phyloP scores from a whole-genome alignment of 2,888 invertebrate genomes.

The Dione vanillae region DNA sequence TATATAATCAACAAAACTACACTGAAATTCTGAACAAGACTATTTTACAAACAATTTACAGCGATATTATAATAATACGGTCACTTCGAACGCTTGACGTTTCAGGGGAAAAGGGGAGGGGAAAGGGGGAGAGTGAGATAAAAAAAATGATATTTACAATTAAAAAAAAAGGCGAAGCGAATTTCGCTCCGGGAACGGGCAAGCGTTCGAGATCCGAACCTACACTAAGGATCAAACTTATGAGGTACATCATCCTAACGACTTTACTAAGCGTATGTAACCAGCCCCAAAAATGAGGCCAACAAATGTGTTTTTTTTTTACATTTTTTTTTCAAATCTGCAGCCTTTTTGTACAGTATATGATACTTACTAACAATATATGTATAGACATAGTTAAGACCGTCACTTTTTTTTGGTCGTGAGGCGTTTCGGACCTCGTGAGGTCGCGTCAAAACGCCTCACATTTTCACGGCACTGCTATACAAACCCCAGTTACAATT shows the following conservation, averaged over 20 bases:
- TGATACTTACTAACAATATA: constrained; percentile 80
- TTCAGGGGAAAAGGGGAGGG: constrained; percentile 31
- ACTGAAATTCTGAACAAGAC: constrained; percentile 81
- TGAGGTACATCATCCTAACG: constrained; percentile 76
- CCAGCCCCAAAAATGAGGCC: constrained; percentile 75
- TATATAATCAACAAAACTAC: constrained; percentile 77
- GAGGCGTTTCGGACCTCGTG: constrained; percentile 52
- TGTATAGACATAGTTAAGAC: constrained; percentile 81
- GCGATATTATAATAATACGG: constrained; percentile 61
- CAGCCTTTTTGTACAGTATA: constrained; percentile 81
- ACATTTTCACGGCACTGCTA: constrained; percentile 68
- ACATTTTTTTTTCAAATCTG: constrained; percentile 75
- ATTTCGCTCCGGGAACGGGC: constrained; percentile 48
- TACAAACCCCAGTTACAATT: constrained; percentile 66
- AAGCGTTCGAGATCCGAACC: constrained; percentile 59
- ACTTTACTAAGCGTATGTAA: constrained; percentile 82
- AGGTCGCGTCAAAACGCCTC: constrained; percentile 54
- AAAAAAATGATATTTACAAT: constrained; percentile 73
- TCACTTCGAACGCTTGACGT: constrained; percentile 56
- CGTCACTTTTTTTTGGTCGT: constrained; percentile 72
- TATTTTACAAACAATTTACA: constrained; percentile 83
- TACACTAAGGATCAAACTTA: constrained; percentile 74
- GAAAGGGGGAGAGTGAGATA: constrained; percentile 45
- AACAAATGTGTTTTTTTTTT: constrained; percentile 69
- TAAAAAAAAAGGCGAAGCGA: constrained; percentile 57